Evolutionary conservation across 1,140 invertebrate genomes (phyloP).

Genomic region (Papilio machaon): DNA sequence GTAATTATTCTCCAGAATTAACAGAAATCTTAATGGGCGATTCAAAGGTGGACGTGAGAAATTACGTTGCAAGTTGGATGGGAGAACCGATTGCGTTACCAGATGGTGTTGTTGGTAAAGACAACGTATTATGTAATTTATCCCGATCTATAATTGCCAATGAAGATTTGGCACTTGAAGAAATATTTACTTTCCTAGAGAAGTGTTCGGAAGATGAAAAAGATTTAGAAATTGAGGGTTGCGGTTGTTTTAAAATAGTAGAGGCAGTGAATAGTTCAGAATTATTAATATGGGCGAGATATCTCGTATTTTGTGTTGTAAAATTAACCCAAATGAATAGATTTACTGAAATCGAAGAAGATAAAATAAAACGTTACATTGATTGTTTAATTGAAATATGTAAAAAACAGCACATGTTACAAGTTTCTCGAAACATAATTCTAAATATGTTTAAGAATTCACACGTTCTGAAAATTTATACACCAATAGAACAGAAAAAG

Average conservation of each 20-base stretch:
- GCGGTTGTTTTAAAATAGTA: conserved; percentile 46
- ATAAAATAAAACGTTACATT: conserved; percentile 62
- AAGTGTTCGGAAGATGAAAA: conserved; percentile 50
- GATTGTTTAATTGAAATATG: conserved; percentile 61
- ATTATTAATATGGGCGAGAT: conserved; percentile 72
- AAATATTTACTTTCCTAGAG: conserved; percentile 62
- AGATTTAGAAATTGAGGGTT: conserved; percentile 51
- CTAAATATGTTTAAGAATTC: conserved; percentile 80
- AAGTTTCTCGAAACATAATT: conserved; percentile 61
- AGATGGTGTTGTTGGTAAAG: conserved; percentile 56
- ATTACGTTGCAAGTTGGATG: conserved; percentile 72
- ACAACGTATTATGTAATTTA: conserved; percentile 58
- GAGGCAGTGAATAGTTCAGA: conserved; percentile 66
- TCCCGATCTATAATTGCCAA: conserved; percentile 66
- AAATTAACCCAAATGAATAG: conserved; percentile 63
- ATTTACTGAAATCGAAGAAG: conserved; percentile 56
- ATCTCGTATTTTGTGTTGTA: conserved; percentile 72
- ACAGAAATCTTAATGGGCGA: conserved; percentile 73
- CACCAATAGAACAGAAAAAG: conserved; percentile 72
- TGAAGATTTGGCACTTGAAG: conserved; percentile 53
- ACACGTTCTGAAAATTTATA: conserved; percentile 82
- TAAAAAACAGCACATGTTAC: conserved; percentile 60
- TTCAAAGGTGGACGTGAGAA: conserved; percentile 67
- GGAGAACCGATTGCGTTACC: conserved; percentile 58
- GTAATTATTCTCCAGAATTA: conserved; percentile 72